Evolutionary conservation across 2,888 invertebrate genomes (phyloP).

Genomic region (Euproctis similis): DNA sequence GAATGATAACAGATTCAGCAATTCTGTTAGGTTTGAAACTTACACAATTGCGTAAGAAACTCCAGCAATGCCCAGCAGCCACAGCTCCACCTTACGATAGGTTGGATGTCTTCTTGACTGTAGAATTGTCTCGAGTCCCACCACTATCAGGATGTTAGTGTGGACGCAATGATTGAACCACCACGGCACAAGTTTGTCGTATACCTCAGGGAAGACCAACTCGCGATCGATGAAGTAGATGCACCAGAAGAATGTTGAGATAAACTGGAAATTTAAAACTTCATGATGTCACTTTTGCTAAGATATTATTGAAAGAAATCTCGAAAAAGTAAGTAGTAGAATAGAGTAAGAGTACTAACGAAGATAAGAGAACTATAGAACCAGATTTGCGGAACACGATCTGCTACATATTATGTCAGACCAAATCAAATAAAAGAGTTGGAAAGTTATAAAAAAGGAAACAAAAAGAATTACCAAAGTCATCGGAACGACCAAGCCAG

Average conservation of each 20-base stretch:
- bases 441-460: too few species aligned
- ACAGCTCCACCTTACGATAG: conserved; percentile 38
- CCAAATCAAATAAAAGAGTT: too few species aligned
- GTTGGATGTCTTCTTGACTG: conserved; percentile 44
- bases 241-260: conserved; percentile 71
- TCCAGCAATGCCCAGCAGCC: conserved; percentile 28
- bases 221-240: conserved; percentile 72
- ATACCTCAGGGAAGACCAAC: conserved; percentile 69
- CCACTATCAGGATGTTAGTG: conserved; percentile 65
- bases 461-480: conserved; percentile 39
- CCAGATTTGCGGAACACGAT: too few species aligned
- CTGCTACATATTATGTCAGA: too few species aligned
- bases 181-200: conserved; percentile 69
- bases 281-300: too few species aligned
- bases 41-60: conserved; percentile 54
- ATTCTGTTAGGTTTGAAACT: too few species aligned
- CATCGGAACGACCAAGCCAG: conserved; percentile 48
- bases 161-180: conserved; percentile 78
- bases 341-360: too few species aligned
- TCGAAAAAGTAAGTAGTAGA: too few species aligned
- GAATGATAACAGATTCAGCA: too few species aligned
- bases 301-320: too few species aligned
- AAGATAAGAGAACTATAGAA: too few species aligned
- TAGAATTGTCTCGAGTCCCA: conserved; percentile 63
- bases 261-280: conserved; percentile 53